A percentile compares a stretch with the other conserved stretches of the same genome.
Conservation (phyloP, 1,140 invertebrate species). For the Diabrotica undecimpunctata region DNA sequence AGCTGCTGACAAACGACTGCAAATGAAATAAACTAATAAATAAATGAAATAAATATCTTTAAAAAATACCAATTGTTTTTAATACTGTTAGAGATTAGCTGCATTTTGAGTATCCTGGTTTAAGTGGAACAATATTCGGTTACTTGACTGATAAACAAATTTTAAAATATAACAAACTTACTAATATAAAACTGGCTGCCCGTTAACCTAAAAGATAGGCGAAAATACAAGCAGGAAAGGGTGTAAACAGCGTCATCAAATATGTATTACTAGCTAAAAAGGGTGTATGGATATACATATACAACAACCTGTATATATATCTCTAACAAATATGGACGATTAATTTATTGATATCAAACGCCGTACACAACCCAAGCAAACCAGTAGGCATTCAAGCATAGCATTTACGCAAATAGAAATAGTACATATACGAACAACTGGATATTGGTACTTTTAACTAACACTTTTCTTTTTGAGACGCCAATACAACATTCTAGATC, state of each 20-base stretch:
- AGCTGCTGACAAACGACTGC: too few relatives aligned
- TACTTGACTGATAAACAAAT: background rate
- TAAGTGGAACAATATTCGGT: too few relatives aligned
- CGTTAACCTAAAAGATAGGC: slow-evolving; percentile 22
- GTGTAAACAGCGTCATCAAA: slow-evolving; percentile 25
- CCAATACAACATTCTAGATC: too few relatives aligned
- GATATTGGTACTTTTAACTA: background rate
- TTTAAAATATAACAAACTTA: slow-evolving; percentile 10
- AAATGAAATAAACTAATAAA: too few relatives aligned
- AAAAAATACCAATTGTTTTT: too few relatives aligned
- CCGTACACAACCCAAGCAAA: slow-evolving; percentile 22
- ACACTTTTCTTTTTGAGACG: too few relatives aligned
- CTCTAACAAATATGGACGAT: slow-evolving; percentile 45
- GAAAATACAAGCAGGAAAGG: slow-evolving; percentile 21
- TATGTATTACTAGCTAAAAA: slow-evolving; percentile 28
- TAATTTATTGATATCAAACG: slow-evolving; percentile 43
- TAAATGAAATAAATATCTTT: too few relatives aligned
- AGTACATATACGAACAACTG: background rate
- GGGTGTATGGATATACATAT: slow-evolving; percentile 30
- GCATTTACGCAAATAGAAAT: background rate
- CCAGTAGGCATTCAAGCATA: slow-evolving; percentile 1
- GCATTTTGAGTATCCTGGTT: background rate
- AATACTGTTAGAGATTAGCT: too few relatives aligned
- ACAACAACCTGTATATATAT: slow-evolving; percentile 41
- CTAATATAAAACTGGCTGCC: slow-evolving; percentile 20